Evolutionary conservation across 1,140 invertebrate species (phyloP).

Genomic region (Trissolcus basalis): DNA sequence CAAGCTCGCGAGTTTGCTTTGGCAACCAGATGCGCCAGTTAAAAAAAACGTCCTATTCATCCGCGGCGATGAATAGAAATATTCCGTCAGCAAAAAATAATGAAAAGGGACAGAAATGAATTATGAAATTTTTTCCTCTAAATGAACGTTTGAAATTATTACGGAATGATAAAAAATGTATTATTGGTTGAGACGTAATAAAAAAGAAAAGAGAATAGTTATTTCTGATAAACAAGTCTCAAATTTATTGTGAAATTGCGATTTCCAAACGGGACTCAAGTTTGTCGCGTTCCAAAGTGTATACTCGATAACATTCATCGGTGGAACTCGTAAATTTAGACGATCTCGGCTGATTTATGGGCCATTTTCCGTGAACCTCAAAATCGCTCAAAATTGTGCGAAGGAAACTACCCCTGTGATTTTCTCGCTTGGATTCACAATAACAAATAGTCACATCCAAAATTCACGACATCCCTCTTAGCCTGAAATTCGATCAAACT

Average conservation of each 20-base stretch:
- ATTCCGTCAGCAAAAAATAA: too few relatives aligned
- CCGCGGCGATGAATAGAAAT: too few relatives aligned
- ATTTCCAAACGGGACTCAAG: conserved; percentile 8
- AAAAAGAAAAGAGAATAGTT: too few relatives aligned
- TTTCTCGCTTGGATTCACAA: not conserved
- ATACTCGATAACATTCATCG: conserved; percentile 29
- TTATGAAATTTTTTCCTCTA: too few relatives aligned
- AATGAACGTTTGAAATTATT: too few relatives aligned
- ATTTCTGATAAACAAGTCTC: too few relatives aligned
- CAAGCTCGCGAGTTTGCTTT: too few relatives aligned
- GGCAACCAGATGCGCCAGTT: too few relatives aligned
- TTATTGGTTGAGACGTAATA: too few relatives aligned
- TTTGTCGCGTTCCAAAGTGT: not conserved
- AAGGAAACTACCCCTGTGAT: conserved; percentile 7
- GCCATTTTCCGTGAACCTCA: conserved; percentile 3
- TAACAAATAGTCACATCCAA: not conserved
- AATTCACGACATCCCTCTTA: conserved; percentile 1
- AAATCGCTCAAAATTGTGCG: conserved; percentile 3
- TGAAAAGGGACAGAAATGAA: too few relatives aligned
- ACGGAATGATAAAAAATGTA: too few relatives aligned
- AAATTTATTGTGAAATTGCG: not conserved
- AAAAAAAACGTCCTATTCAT: too few relatives aligned
- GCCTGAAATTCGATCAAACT: not conserved
- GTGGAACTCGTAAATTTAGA: conserved; percentile 24
- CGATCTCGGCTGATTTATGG: conserved; percentile 32